Evolutionary conservation across 1,140 invertebrate genomes (phyloP).

Genomic region (Drosophila ironensis): DNA sequence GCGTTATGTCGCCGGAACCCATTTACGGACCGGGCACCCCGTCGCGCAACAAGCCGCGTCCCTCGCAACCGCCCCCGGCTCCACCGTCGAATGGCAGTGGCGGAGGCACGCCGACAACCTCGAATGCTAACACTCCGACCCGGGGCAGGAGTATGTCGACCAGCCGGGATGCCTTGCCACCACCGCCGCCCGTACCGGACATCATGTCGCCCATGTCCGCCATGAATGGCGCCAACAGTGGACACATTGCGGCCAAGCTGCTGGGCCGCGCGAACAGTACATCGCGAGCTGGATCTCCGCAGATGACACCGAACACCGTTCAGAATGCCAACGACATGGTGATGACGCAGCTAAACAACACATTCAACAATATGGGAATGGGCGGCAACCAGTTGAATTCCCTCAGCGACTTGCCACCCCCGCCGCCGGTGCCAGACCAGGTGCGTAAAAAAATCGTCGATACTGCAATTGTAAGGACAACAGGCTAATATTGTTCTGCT

Average conservation of each 20-base stretch:
- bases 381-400: conserved; percentile 69
- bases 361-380: conserved; percentile 77
- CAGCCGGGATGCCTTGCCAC: conserved; percentile 88
- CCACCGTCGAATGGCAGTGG: conserved; percentile 88
- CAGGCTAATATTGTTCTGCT: background rate
- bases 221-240: conserved; percentile 63
- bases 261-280: conserved; percentile 82
- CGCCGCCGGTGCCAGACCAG: conserved; percentile 84
- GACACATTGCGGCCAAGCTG: conserved; percentile 82
- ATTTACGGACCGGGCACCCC: conserved; percentile 84
- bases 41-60: conserved; percentile 86
- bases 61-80: conserved; percentile 93
- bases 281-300: conserved; percentile 80
- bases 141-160: conserved; percentile 86
- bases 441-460: conserved; percentile 24
- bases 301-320: conserved; percentile 69
- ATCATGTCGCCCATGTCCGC: conserved; percentile 79
- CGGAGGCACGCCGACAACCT: conserved; percentile 87
- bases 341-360: conserved; percentile 77
- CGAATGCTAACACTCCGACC: conserved; percentile 87
- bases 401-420: conserved; percentile 84
- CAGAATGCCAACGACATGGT: conserved; percentile 78
- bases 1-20: conserved; percentile 82
- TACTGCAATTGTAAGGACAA: too few relatives aligned
- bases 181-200: conserved; percentile 93